phyloP scores from a whole-genome alignment of 2,888 invertebrate species.

The Acronicta alni region DNA sequence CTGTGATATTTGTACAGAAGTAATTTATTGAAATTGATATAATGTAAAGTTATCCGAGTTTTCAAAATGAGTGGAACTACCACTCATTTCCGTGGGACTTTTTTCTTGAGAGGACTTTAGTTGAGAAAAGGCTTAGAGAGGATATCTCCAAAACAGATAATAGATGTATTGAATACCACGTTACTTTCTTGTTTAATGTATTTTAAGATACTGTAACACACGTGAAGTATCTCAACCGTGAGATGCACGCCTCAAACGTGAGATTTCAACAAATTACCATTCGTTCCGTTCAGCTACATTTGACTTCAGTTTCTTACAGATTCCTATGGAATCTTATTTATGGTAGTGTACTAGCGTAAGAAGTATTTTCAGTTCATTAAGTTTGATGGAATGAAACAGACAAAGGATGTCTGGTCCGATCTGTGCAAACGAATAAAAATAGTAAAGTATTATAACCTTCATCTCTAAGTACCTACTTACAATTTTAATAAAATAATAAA shows the following conservation, averaged over 20 bases:
- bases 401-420: constrained; percentile 10
- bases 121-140: too few relatives aligned
- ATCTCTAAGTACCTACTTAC: neutral
- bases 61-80: too few relatives aligned
- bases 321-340: constrained; percentile 42
- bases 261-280: constrained; percentile 73
- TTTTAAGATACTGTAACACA: constrained; percentile 45
- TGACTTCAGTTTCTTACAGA: constrained; percentile 25
- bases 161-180: neutral
- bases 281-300: constrained; percentile 72
- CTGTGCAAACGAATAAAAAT: too few relatives aligned
- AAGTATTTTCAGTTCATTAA: constrained; percentile 24
- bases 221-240: constrained; percentile 62
- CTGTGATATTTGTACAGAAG: too few relatives aligned
- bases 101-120: too few relatives aligned
- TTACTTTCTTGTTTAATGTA: constrained; percentile 13
- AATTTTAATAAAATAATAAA: too few relatives aligned
- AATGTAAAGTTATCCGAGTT: too few relatives aligned
- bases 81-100: too few relatives aligned
- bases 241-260: constrained; percentile 57
- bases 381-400: constrained; percentile 5
- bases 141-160: too few relatives aligned
- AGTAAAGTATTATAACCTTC: too few relatives aligned
- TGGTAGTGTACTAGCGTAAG: constrained; percentile 4
- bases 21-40: too few relatives aligned